Evolutionary conservation across 2,888 invertebrate genomes (phyloP).

Genomic region (Campoletis raptor): DNA sequence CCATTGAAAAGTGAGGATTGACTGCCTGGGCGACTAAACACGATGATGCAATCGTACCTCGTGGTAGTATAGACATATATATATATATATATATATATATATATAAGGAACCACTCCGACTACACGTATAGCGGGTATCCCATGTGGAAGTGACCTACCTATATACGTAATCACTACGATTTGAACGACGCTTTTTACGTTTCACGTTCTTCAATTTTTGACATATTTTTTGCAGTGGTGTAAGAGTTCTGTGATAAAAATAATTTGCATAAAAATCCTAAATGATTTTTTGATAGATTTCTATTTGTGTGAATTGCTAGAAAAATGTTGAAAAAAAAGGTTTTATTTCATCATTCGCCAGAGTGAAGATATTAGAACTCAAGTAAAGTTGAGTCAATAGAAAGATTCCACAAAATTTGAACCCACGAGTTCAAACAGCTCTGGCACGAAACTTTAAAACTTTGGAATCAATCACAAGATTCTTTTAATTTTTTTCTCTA

Average conservation of each 20-base stretch:
- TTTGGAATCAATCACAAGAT: neutral
- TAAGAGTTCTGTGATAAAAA: neutral
- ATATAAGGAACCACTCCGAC: neutral
- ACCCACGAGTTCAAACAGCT: neutral
- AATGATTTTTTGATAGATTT: neutral
- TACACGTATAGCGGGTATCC: neutral
- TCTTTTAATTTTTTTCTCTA: neutral
- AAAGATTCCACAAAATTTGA: neutral
- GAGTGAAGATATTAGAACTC: neutral
- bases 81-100: neutral
- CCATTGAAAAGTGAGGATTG: slow-evolving; percentile 15
- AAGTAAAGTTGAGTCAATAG: neutral
- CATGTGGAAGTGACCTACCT: slow-evolving; percentile 3
- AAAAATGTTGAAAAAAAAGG: neutral
- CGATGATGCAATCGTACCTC: slow-evolving; percentile 64
- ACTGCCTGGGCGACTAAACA: slow-evolving; percentile 21
- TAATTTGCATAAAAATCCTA: neutral
- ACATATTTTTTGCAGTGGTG: neutral
- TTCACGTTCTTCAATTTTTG: neutral
- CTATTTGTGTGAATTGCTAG: neutral
- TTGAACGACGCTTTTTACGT: neutral
- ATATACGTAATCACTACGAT: neutral
- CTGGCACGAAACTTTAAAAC: neutral
- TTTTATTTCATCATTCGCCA: neutral
- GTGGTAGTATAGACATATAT: slow-evolving; percentile 12